A percentile compares a stretch with the other conserved stretches of the same genome.
Evolutionary conservation across 2,113 vertebrate species (phyloP).

Genomic region (Microcebus tavaratra): DNA sequence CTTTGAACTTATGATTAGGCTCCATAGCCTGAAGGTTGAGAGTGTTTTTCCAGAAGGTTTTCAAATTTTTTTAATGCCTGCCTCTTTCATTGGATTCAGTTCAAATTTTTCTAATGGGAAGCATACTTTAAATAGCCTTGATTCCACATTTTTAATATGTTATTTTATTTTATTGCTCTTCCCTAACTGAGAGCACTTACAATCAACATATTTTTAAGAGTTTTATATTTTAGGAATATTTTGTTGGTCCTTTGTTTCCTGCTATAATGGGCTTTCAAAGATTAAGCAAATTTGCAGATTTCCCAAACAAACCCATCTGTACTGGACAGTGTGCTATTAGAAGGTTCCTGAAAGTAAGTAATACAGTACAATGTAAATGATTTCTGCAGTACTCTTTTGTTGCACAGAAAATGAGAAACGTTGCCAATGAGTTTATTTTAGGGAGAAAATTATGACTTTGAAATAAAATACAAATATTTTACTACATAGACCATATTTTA

Average conservation of each 20-base stretch:
- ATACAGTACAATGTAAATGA: not conserved
- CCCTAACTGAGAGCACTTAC: constrained; percentile 54
- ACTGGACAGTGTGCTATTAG: not conserved
- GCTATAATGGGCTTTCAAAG: constrained; percentile 49
- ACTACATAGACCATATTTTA: not conserved
- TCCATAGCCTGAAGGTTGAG: constrained; percentile 20
- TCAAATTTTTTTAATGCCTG: constrained; percentile 59
- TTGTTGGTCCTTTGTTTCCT: constrained; percentile 42
- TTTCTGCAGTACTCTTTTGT: not conserved
- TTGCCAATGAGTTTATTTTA: not conserved
- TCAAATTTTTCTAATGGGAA: constrained; percentile 65
- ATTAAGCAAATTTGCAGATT: constrained; percentile 41
- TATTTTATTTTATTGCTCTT: constrained; percentile 66
- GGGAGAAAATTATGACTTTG: constrained; percentile 27
- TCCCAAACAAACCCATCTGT: constrained; percentile 49
- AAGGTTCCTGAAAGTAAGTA: constrained; percentile 37
- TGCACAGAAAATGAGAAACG: not conserved
- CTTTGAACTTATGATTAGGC: constrained; percentile 70
- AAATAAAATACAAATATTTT: constrained; percentile 31
- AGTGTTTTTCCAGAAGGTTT: constrained; percentile 75
- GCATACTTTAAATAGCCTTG: constrained; percentile 66
- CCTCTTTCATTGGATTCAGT: constrained; percentile 56
- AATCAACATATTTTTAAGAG: constrained; percentile 49
- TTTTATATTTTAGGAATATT: constrained; percentile 54
- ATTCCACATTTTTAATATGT: constrained; percentile 39